Conservation (phyloP, 2,113 vertebrate genomes). For the Microcebus jonahi region DNA sequence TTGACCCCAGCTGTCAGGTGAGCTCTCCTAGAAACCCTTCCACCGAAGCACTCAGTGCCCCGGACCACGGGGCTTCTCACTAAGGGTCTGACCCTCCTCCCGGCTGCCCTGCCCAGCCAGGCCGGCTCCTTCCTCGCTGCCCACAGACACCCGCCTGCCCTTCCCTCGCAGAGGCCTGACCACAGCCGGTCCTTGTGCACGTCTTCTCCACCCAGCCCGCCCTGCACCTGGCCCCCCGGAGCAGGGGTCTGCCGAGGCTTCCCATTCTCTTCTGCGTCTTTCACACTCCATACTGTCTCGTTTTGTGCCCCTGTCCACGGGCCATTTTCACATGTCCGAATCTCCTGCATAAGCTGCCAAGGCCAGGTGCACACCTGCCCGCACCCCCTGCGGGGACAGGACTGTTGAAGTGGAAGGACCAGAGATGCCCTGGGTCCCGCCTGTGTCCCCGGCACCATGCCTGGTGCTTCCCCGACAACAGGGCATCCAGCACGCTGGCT, state of each 20-base stretch:
- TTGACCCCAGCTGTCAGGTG: rapidly evolving
- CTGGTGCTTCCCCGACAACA: rapidly evolving
- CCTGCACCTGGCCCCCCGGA: background rate
- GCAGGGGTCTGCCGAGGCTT: background rate
- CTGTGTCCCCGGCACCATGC: rapidly evolving
- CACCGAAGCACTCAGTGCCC: background rate
- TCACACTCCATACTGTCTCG: too few relatives aligned
- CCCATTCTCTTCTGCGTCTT: too few relatives aligned
- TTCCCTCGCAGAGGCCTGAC: rapidly evolving
- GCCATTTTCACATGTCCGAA: rapidly evolving
- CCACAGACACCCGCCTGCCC: rapidly evolving
- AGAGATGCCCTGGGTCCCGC: background rate
- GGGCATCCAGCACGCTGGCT: background rate
- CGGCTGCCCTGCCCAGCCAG: background rate
- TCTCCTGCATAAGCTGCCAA: background rate
- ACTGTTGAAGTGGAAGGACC: background rate
- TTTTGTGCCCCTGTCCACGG: background rate
- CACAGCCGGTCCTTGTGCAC: background rate
- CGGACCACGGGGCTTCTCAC: background rate
- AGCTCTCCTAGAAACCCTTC: background rate
- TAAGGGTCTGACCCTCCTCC: background rate
- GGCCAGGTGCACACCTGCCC: background rate
- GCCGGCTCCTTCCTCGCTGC: background rate
- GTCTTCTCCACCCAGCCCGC: too few relatives aligned
- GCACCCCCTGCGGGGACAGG: background rate